Percentiles rank a stretch among this genome's conserved stretches.
Evolutionary conservation across 2,888 invertebrate species (phyloP).

Genomic region (Perdita meconis): DNA sequence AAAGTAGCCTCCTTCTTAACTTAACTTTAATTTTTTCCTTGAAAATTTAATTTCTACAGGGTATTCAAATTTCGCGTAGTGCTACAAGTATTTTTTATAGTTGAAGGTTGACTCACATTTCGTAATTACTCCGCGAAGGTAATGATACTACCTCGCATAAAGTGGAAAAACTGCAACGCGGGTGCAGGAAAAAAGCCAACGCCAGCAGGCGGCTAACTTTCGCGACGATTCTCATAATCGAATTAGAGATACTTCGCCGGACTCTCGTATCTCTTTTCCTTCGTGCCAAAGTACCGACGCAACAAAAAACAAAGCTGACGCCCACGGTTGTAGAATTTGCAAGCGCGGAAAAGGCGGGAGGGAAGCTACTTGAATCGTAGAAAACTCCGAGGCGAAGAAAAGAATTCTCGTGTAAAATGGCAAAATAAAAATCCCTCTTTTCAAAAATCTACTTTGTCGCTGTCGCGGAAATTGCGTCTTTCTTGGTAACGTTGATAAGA

Average conservation of each 20-base stretch:
- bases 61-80: no score
- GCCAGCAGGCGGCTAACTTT: no score
- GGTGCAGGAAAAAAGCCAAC: no score
- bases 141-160: no score
- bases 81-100: no score
- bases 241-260: conserved; percentile 31
- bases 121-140: no score
- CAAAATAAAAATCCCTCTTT: not conserved
- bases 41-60: no score
- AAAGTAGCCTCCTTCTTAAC: no score
- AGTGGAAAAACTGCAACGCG: no score
- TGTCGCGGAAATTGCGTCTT: not conserved
- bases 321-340: conserved; percentile 1
- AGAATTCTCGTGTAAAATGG: conserved; percentile 2
- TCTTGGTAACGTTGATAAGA: not conserved
- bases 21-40: no score
- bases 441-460: not conserved
- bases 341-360: not conserved
- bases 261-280: conserved; percentile 12
- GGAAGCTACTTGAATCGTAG: not conserved
- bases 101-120: no score
- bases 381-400: not conserved
- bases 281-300: conserved; percentile 16
- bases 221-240: conserved; percentile 35
- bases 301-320: conserved; percentile 18